Conservation (phyloP, 2,797 vertebrate genomes). For the Parauchenoglanis punctatus region DNA sequence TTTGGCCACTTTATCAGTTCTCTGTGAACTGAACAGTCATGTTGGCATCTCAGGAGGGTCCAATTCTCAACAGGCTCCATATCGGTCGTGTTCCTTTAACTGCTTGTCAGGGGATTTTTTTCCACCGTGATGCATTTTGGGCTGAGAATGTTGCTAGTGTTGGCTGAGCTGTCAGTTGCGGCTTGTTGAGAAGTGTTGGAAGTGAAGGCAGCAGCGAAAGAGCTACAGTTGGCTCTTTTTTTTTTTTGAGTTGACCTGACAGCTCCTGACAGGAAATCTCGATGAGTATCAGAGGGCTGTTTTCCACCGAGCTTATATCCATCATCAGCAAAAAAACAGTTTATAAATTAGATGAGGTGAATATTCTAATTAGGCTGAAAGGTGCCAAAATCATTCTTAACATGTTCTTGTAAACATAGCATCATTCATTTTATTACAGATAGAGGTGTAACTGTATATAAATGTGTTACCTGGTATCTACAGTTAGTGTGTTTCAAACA, state of each 20-base stretch:
- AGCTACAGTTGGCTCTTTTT: slow-evolving; percentile 22
- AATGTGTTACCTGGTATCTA: neutral
- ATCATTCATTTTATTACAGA: neutral
- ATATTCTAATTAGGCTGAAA: slow-evolving; percentile 50
- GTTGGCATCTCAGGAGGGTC: slow-evolving; percentile 25
- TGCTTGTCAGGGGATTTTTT: neutral
- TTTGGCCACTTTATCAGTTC: slow-evolving; percentile 31
- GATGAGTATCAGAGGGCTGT: slow-evolving; percentile 70
- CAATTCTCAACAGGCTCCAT: slow-evolving; percentile 7
- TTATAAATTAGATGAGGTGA: slow-evolving; percentile 26
- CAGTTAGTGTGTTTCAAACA: neutral
- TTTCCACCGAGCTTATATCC: slow-evolving; percentile 75
- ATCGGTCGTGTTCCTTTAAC: slow-evolving; percentile 9
- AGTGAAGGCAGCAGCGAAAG: slow-evolving; percentile 30
- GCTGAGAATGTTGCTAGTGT: slow-evolving; percentile 2
- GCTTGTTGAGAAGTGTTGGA: slow-evolving; percentile 32
- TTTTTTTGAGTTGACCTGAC: slow-evolving; percentile 53
- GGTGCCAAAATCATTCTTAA: neutral
- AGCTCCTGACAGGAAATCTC: slow-evolving; percentile 68
- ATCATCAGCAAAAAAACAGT: slow-evolving; percentile 63
- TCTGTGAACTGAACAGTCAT: slow-evolving; percentile 32
- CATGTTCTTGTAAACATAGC: neutral
- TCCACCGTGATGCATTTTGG: neutral
- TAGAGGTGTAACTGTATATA: neutral
- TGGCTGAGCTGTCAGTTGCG: slow-evolving; percentile 37